Evolutionary conservation across 2,888 invertebrate species (phyloP).

Genomic region (Lasioglossum calceatum): DNA sequence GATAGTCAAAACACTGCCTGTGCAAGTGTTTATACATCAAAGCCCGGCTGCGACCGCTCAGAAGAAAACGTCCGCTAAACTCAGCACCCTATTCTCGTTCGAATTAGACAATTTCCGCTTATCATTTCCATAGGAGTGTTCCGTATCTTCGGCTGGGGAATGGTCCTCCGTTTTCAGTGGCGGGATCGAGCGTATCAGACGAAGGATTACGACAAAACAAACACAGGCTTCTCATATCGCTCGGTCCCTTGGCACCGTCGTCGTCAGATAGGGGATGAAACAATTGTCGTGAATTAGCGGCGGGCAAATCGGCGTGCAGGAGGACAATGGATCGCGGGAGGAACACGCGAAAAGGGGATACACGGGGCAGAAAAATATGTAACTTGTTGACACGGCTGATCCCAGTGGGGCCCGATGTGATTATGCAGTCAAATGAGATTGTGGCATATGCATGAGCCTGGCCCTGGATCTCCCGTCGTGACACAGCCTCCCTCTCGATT

Average conservation of each 20-base stretch:
- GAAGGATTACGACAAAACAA: constrained; percentile 50
- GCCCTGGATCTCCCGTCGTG: constrained; percentile 65
- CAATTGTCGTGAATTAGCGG: constrained; percentile 65
- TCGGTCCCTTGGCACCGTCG: constrained; percentile 21
- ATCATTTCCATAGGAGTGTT: constrained; percentile 10
- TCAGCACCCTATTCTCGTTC: neutral
- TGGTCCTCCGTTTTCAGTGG: neutral
- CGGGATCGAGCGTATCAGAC: neutral
- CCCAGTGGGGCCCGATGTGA: constrained; percentile 80
- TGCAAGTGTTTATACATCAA: neutral
- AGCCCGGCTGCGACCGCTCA: neutral
- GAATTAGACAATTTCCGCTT: constrained; percentile 23
- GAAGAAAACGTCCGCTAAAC: neutral
- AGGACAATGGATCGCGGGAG: constrained; percentile 52
- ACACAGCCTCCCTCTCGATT: constrained; percentile 49
- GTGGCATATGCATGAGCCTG: constrained; percentile 84
- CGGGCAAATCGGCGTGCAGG: constrained; percentile 47
- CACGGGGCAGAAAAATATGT: constrained; percentile 78
- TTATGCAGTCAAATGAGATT: constrained; percentile 84
- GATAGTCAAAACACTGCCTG: neutral
- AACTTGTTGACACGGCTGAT: constrained; percentile 83
- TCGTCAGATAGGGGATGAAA: constrained; percentile 46
- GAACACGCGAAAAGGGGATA: constrained; percentile 54
- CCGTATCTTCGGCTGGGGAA: neutral
- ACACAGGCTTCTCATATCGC: constrained; percentile 29